Base-by-base conservation (phyloP, 2,113 vertebrate genomes). In the Probosciger aterrimus region DNA sequence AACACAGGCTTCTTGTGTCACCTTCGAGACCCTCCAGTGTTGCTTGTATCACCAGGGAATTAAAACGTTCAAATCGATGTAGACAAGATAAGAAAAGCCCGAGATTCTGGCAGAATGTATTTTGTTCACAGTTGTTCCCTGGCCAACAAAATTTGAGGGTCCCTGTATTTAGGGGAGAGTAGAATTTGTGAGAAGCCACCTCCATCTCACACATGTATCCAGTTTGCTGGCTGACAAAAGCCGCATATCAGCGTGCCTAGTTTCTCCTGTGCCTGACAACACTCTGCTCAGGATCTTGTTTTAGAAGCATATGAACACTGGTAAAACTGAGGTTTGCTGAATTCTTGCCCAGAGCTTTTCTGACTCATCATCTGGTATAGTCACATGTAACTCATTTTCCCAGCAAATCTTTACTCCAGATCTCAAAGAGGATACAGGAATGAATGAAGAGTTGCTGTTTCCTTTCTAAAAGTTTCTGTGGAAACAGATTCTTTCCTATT, bases 321-420 rank as follows among this genome's bases (percentile, higher is more conserved):
- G 62, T 92, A 88, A 86, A 94, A 87, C 43, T 53, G 77, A 96
- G 73, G 22, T 84, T 94, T 95, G 37, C 88, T 94, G 95, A 96
- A 93, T 91, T 92, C 76, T 84, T 89, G 73, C 88, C 86, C 86
- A 79, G 74, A 95, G 80, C 52, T 96, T 82, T 93, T 94, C 88
- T 94, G 83, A 93, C 52, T 95, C 88, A 81, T 96, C 90, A 89
- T 93, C 85, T 94, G 73, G 28, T 93, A 73, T 89, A 93, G 84
- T 94, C 88, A 86, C 69, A 84, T 79, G 41, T 91, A 94, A 91
- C 65, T 95, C 3, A 46, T 93, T 93, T 95, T 92, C 57, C 84
- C 57, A 92, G 57, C 67, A 92, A 89, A 90, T 92, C 90, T 92
- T 92, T 94, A 91, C 65, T 96, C 73, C 82, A 92, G 80, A 82